Conservation (phyloP, 2,113 vertebrate species). For the Cyprinodon variegatus region DNA sequence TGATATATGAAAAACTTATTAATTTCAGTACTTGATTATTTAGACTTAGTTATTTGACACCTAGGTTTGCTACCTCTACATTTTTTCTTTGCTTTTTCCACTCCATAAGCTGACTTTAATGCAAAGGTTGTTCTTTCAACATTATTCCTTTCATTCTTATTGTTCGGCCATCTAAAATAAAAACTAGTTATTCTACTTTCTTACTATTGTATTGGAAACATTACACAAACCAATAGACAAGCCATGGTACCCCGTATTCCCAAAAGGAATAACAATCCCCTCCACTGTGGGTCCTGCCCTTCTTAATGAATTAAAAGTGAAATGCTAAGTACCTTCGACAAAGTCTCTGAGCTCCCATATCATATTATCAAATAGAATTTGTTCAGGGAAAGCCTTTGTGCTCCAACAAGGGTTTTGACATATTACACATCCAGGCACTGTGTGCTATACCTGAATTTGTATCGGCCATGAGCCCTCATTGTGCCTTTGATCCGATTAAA, state of each 20-base stretch:
- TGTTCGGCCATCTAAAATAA: neutral
- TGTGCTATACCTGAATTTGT: neutral
- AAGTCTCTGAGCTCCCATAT: neutral
- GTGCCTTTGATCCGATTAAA: neutral
- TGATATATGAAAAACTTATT: no score
- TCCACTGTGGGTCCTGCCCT: neutral
- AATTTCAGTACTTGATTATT: no score
- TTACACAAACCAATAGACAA: neutral
- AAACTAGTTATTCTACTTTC: neutral
- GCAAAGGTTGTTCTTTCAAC: neutral
- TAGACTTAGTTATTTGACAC: no score
- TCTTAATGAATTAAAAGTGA: neutral
- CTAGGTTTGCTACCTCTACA: no score
- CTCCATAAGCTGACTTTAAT: neutral
- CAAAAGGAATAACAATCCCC: neutral
- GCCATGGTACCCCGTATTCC: neutral
- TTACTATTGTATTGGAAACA: neutral
- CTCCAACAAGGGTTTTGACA: neutral
- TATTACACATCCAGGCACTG: neutral
- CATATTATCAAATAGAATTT: neutral
- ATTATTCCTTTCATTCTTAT: neutral
- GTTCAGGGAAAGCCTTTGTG: neutral
- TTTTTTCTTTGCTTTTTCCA: no score
- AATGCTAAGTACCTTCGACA: neutral
- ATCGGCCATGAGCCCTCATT: neutral